Evolutionary conservation across 92 coral and sea anemone genomes (phyloP).

Genomic region (Siderastrea siderea): DNA sequence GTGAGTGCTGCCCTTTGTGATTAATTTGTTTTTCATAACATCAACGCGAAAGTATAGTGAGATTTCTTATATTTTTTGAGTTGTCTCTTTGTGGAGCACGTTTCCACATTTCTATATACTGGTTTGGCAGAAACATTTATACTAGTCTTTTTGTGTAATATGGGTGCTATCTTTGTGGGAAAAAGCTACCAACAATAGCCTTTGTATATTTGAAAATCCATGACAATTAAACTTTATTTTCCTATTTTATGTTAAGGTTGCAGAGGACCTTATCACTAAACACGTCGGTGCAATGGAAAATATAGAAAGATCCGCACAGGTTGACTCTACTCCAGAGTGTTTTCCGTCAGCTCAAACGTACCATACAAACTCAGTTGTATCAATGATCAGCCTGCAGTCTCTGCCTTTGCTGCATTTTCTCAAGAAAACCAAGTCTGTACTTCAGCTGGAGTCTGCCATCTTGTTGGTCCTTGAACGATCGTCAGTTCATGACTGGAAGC

Average conservation of each 20-base stretch:
- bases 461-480: conserved; percentile 86
- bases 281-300: conserved; percentile 6
- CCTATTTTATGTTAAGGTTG: conserved; percentile 16
- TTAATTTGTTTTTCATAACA: too few relatives aligned
- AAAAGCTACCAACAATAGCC: neutral
- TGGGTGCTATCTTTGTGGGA: too few relatives aligned
- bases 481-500: conserved; percentile 80
- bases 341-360: conserved; percentile 76
- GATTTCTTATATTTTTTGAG: too few relatives aligned
- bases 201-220: neutral
- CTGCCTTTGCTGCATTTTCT: conserved; percentile 76
- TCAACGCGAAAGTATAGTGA: too few relatives aligned
- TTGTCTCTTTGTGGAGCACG: too few relatives aligned
- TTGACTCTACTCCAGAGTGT: neutral
- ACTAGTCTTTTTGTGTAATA: too few relatives aligned
- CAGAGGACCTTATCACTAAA: conserved; percentile 48
- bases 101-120: too few relatives aligned
- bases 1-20: too few relatives aligned
- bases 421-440: conserved; percentile 46
- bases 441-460: conserved; percentile 65
- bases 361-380: conserved; percentile 70
- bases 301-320: neutral
- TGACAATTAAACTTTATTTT: neutral
- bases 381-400: conserved; percentile 77
- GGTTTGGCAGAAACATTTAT: too few relatives aligned